Conservation (phyloP, 2,113 vertebrate genomes). For the Cavia porcellus region DNA sequence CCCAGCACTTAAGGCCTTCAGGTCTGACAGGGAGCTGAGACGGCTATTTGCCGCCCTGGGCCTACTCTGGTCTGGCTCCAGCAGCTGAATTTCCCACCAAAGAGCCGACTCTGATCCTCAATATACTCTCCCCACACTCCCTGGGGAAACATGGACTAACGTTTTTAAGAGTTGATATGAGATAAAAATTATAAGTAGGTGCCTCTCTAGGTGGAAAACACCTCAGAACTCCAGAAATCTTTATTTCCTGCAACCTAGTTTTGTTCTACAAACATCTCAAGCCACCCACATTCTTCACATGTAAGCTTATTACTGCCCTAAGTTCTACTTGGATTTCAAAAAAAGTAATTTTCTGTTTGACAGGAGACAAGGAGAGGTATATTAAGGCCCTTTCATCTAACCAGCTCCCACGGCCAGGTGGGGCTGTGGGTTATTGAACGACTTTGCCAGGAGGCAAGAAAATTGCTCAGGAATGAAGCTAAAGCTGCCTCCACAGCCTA, state of each 20-base stretch:
- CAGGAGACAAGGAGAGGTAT: neutral
- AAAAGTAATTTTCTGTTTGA: conserved; percentile 39
- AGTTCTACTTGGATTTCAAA: neutral
- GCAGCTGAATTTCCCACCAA: neutral
- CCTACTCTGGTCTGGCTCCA: neutral
- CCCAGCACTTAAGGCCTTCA: neutral
- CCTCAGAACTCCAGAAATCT: neutral
- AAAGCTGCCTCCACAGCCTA: neutral
- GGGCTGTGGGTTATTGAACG: neutral
- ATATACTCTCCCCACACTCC: neutral
- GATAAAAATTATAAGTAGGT: neutral
- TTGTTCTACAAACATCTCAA: neutral
- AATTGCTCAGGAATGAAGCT: neutral
- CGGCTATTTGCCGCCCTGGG: fast-evolving
- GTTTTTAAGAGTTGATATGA: neutral
- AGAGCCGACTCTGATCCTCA: neutral
- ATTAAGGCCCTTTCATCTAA: neutral
- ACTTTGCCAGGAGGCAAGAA: neutral
- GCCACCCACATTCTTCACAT: neutral
- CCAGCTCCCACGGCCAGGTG: neutral
- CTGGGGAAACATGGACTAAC: neutral
- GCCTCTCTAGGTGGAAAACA: neutral
- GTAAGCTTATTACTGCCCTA: neutral
- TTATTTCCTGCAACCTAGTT: neutral
- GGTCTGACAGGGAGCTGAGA: neutral